Conservation (phyloP, 2,888 invertebrate genomes). For the Microplitis deprimator region DNA sequence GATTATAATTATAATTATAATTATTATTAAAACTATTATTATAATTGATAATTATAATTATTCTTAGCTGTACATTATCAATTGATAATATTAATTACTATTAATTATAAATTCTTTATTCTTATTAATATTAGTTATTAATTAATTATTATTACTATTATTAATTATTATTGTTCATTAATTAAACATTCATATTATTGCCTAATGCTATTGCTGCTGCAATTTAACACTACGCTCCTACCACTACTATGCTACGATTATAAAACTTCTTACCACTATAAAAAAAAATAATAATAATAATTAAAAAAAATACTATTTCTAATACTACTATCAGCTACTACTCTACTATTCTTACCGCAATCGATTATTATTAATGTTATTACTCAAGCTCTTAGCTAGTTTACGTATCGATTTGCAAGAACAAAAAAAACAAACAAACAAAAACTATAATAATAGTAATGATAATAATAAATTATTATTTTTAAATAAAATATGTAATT, state of each 20-base stretch:
- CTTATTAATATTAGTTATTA: slow-evolving; percentile 52
- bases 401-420: slow-evolving; percentile 59
- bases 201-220: slow-evolving; percentile 45
- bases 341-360: slow-evolving; percentile 58
- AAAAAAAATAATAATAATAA: slow-evolving; percentile 25
- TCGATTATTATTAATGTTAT: slow-evolving; percentile 65
- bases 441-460: not conserved
- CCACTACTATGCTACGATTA: slow-evolving; percentile 49
- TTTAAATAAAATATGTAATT: not conserved
- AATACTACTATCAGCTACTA: slow-evolving; percentile 51
- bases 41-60: slow-evolving; percentile 53
- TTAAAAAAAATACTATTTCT: slow-evolving; percentile 25
- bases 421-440: slow-evolving; percentile 37
- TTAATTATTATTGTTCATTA: slow-evolving; percentile 50
- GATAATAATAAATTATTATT: not conserved
- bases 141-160: slow-evolving; percentile 38
- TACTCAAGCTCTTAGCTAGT: slow-evolving; percentile 62
- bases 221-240: slow-evolving; percentile 42
- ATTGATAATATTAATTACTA: slow-evolving; percentile 63
- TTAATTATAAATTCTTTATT: slow-evolving; percentile 58
- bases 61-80: slow-evolving; percentile 61
- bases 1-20: slow-evolving; percentile 55
- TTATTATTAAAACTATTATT: slow-evolving; percentile 53
- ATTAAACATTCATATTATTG: slow-evolving; percentile 35
- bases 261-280: slow-evolving; percentile 52